Base-by-base conservation (phyloP, 2,113 vertebrate genomes). In the Silurus meridionalis region DNA sequence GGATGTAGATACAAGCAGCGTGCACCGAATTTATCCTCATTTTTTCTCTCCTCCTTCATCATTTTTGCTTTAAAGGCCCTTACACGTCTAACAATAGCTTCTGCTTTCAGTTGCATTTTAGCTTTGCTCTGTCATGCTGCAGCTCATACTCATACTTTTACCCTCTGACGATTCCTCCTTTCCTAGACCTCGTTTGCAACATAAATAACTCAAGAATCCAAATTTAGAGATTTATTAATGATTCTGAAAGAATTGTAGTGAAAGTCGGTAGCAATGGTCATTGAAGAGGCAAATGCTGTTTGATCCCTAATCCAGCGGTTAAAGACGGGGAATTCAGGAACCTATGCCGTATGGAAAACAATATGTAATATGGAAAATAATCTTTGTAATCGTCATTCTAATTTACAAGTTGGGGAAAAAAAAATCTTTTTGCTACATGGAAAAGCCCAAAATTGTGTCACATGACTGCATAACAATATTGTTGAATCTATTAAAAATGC, bases 41-140 rank as follows among this genome's bases (percentile, higher is more conserved):
- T 58, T 83, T 48, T 69, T 25, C 53, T 69, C 52, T 75, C 60
- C 75, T 86, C 77, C 77, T 60, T 58, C 57, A 67, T 82, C 5
- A 55, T 17, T 58, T 37, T 53, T 69, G 13, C 58, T 61, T 79
- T 25, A 67, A 71, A 60, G 21, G 25, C 14, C 19, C 77, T 66
- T 55, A 85, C 64, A 66, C 23, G 17, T 72, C 17, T 60, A 79
- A 85, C 48, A 89, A 71, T 60, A 79, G 66, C n/a, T 88, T 69
- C 48, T 52, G 58, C 46, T 58, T 87, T 80, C 82, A 55, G 28
- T 21, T 71, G 72, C 58, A 11, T 88, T 58, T 52, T 63, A 77
- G 11, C 7, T 55, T 74, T 79, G 17, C 52, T 79, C 37, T 78
- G 74, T 78, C 74, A 55, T 8, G 25, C 52, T 78, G 50, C 52